phyloP scores from a whole-genome alignment of 2,797 vertebrate genomes.

The Crenichthys baileyi region DNA sequence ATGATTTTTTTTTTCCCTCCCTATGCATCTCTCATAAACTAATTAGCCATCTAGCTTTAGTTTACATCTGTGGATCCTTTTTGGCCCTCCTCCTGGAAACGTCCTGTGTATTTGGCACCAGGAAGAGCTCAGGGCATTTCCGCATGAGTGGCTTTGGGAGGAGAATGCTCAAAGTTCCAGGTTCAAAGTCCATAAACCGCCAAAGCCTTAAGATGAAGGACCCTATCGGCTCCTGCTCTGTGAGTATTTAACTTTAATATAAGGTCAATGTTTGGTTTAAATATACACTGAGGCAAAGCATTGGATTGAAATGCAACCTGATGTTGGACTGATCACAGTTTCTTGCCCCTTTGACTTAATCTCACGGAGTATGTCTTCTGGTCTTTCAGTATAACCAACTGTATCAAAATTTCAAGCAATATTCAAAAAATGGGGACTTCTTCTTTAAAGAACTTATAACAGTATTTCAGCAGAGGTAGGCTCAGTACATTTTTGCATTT shows the following conservation, averaged over 20 bases:
- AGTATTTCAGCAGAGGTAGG: constrained; percentile 89
- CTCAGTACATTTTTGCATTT: not conserved
- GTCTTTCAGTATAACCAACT: constrained; percentile 86
- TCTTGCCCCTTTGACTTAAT: not conserved
- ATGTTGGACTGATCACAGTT: not conserved
- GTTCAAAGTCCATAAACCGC: constrained; percentile 79
- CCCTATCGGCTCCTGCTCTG: constrained; percentile 82
- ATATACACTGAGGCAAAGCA: not conserved
- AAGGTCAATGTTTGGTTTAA: constrained; percentile 1
- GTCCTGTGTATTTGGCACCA: constrained; percentile 34
- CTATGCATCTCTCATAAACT: constrained; percentile 1
- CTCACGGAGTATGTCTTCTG: constrained; percentile 11
- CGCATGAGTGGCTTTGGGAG: constrained; percentile 72
- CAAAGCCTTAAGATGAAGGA: constrained; percentile 86
- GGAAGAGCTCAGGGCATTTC: constrained; percentile 74
- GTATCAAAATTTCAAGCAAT: constrained; percentile 88
- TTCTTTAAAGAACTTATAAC: constrained; percentile 89
- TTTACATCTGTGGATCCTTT: constrained; percentile 19
- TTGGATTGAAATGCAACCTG: not conserved
- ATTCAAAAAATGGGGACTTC: constrained; percentile 88
- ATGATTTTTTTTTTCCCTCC: not conserved
- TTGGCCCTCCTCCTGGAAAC: constrained; percentile 44
- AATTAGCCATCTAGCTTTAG: constrained; percentile 5
- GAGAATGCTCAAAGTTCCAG: constrained; percentile 72
- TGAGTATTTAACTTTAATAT: constrained; percentile 77